Base-by-base conservation (phyloP, 2,797 vertebrate species). In the Stomatorhinus walkeri region DNA sequence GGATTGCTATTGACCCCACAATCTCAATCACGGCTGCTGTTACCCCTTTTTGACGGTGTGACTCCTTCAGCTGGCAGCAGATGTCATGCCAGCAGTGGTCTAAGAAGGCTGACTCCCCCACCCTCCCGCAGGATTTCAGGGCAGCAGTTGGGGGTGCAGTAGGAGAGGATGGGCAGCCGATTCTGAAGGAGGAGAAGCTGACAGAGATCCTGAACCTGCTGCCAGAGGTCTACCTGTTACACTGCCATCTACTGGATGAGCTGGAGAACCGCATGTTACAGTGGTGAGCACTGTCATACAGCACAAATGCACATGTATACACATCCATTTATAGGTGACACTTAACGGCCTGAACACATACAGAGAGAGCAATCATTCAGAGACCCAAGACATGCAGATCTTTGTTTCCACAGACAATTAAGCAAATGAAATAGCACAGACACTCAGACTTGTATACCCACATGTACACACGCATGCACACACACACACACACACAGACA, bases 141-240 rank as follows among this genome's bases (percentile, higher is more conserved):
- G 95, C 96, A 89, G 94, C 94, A 0, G 92, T 97, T 59, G 89
- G 94, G 59, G 94, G 94, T 86, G 94, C 94, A 1, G 93, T 96
- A 9, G 94, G 95, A 52, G 94, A 94, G 0, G 92, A 94, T 0
- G 95, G 94, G 12, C 94, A 96, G 89, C 94, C 95, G 7, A 93
- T 93, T 64, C 43, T 96, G 89, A 95, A 96, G 81, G 95, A 96
- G 76, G 94, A 95, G 88, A 95, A 95, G 88, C 96, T 99, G 89
- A 94, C 94, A 68, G 94, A 96, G 19, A 96, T 97, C 90, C 96
- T 99, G 93, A 96, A 94, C 1, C 96, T 97, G 90, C 94, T 99
- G 86, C 97, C 96, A 8, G 96, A 96, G 91, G 95, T 99, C 92
- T 96, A 94, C 89, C 93, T 93, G 85, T 94, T 99, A 83, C 98